Evolutionary conservation across 92 coral and sea anemone genomes (phyloP).

Genomic region (Galaxea fascicularis): DNA sequence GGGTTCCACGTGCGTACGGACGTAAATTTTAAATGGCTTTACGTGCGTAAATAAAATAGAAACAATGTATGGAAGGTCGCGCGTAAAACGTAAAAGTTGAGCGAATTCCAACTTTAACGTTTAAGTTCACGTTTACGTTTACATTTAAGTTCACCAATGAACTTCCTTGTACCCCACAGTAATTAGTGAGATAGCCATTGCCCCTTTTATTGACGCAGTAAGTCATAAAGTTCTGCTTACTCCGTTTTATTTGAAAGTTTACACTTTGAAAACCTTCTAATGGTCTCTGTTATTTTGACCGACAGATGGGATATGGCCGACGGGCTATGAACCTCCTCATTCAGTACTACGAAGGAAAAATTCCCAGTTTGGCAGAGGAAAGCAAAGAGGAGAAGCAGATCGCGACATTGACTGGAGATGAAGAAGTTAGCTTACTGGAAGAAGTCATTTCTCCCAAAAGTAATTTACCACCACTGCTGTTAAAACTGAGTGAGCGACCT

Average conservation of each 20-base stretch:
- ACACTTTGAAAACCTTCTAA: not conserved
- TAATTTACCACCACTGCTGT: conserved; percentile 90
- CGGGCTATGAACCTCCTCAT: conserved; percentile 81
- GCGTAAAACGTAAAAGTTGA: too few species aligned
- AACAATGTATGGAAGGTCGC: too few species aligned
- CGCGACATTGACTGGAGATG: conserved; percentile 67
- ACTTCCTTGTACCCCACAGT: too few species aligned
- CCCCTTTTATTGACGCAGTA: too few species aligned
- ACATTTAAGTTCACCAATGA: too few species aligned
- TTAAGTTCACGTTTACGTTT: too few species aligned
- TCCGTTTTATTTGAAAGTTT: not conserved
- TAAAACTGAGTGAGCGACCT: conserved; percentile 86
- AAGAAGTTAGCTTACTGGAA: conserved; percentile 77
- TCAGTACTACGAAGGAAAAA: conserved; percentile 94
- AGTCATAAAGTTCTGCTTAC: too few species aligned
- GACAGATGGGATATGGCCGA: conserved; percentile 96
- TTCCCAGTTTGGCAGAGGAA: conserved; percentile 87
- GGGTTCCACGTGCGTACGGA: too few species aligned
- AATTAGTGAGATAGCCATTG: too few species aligned
- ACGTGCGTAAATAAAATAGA: too few species aligned
- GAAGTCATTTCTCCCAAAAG: conserved; percentile 84
- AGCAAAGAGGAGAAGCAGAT: conserved; percentile 62
- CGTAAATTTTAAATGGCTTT: too few species aligned
- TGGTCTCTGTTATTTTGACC: not conserved
- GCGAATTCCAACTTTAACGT: too few species aligned